Percentiles rank a stretch among this genome's conserved stretches.
Conservation (phyloP, 2,797 vertebrate species). For the Bradypus variegatus region DNA sequence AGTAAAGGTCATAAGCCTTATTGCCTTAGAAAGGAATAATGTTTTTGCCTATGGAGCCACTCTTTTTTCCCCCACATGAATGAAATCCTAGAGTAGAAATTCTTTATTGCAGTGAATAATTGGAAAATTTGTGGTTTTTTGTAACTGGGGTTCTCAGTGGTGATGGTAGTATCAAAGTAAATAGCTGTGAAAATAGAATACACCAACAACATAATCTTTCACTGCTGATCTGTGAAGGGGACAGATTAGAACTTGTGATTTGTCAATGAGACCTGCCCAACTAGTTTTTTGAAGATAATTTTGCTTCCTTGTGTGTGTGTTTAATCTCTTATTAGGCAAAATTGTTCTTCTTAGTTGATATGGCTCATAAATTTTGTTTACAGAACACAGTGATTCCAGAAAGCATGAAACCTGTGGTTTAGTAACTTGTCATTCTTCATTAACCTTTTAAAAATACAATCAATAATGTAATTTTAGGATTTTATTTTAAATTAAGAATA, state of each 20-base stretch:
- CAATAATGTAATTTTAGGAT: not conserved
- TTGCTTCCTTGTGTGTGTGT: not conserved
- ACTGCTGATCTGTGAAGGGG: not conserved
- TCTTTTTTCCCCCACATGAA: not conserved
- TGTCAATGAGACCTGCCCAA: not conserved
- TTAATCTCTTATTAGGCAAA: not conserved
- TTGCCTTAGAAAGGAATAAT: not conserved
- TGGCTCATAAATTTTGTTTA: conserved; percentile 1
- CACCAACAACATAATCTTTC: not conserved
- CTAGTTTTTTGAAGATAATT: conserved; percentile 16
- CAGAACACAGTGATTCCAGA: not conserved
- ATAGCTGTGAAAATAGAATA: not conserved
- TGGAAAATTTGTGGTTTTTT: not conserved
- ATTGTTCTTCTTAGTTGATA: not conserved
- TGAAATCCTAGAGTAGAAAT: not conserved
- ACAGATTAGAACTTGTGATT: not conserved
- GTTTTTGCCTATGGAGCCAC: not conserved
- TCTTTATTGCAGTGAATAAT: not conserved
- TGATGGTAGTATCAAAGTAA: not conserved
- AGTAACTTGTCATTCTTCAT: not conserved
- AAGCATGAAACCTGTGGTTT: not conserved
- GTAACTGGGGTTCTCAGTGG: not conserved
- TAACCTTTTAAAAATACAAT: not conserved
- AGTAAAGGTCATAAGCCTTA: not conserved
- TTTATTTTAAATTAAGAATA: conserved; percentile 34